A percentile compares a stretch with the other conserved stretches of the same genome.
Conservation (phyloP, 2,113 vertebrate genomes). For the Podarcis muralis region DNA sequence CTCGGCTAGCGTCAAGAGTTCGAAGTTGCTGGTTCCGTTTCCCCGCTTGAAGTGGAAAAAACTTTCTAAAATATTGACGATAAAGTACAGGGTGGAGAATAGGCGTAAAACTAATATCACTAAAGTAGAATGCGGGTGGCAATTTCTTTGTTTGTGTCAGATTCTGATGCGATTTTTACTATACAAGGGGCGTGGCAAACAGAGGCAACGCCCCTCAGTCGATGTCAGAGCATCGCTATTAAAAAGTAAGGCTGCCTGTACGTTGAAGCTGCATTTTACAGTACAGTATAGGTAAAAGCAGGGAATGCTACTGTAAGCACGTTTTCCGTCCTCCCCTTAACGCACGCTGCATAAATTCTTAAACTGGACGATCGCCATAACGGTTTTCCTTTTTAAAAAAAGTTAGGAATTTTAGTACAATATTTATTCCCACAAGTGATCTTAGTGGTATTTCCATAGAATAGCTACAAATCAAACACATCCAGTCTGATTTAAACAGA, state of each 20-base stretch:
- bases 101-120: background rate
- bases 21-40: background rate
- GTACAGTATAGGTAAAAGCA: background rate
- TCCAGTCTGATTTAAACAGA: background rate
- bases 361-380: background rate
- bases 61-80: too few relatives aligned
- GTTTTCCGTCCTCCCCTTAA: background rate
- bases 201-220: background rate
- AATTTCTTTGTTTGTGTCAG: background rate
- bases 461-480: background rate
- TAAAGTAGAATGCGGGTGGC: background rate
- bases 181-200: background rate
- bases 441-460: background rate
- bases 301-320: background rate
- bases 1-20: background rate
- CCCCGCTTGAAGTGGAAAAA: background rate
- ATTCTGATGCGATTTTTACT: background rate
- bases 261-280: background rate
- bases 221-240: background rate
- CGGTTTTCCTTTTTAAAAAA: background rate
- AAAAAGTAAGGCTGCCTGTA: background rate
- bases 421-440: background rate
- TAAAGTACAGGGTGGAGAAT: background rate
- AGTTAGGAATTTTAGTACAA: background rate
- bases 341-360: background rate